phyloP scores from a whole-genome alignment of 2,797 vertebrate genomes.

The Pseudomugil gertrudae region DNA sequence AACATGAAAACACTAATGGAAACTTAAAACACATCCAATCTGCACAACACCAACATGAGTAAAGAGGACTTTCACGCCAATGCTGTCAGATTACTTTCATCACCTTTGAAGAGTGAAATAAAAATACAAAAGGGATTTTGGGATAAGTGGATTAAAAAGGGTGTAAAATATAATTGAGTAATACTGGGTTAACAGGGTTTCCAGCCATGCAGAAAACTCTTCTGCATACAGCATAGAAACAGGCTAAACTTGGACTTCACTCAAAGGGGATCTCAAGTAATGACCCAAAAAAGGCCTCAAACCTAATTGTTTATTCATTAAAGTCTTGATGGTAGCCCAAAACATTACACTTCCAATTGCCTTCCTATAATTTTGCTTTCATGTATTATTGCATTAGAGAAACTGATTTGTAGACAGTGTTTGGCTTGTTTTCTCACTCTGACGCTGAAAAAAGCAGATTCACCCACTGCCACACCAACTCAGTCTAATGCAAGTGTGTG shows the following conservation, averaged over 20 bases:
- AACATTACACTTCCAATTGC: neutral
- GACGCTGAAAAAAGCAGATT: neutral
- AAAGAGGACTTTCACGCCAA: slow-evolving; percentile 3
- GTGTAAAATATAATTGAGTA: slow-evolving; percentile 20
- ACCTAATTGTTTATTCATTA: neutral
- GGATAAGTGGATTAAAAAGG: slow-evolving; percentile 19
- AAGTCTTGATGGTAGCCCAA: neutral
- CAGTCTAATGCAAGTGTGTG: slow-evolving; percentile 6
- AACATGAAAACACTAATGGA: slow-evolving; percentile 21
- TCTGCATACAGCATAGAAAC: slow-evolving; percentile 18
- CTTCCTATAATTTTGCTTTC: neutral
- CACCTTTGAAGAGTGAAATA: slow-evolving; percentile 16
- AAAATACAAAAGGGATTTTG: slow-evolving; percentile 15
- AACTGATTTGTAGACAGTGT: neutral
- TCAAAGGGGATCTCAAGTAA: neutral
- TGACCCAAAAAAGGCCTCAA: neutral
- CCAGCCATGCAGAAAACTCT: slow-evolving; percentile 18
- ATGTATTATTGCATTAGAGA: neutral
- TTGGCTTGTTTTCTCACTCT: slow-evolving; percentile 4
- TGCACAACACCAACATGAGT: neutral
- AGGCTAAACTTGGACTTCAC: neutral
- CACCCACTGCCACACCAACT: neutral
- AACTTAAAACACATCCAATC: slow-evolving; percentile 1
- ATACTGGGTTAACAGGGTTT: slow-evolving; percentile 34
- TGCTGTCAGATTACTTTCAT: slow-evolving; percentile 39